Evolutionary conservation across 2,797 vertebrate genomes (phyloP), one percentile per base, ranked within the genome.

Genomic region (Agapornis canus): DNA sequence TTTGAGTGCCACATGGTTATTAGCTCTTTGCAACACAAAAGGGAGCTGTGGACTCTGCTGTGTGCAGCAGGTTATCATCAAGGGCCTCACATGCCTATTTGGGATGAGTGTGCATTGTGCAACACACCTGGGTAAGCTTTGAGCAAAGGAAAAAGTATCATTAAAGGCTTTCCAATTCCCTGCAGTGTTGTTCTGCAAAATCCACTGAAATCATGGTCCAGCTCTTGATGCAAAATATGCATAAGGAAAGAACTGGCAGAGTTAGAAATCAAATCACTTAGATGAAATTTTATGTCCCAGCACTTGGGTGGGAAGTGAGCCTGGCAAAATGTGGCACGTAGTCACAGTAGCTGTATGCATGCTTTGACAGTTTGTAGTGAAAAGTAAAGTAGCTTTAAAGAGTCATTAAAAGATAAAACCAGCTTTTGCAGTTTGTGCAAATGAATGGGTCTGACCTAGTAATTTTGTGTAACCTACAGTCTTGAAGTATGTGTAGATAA

Each of bases 11-110:
- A 1, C 1, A 1, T 42, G 26, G 6, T 60, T 47, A 43, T 60
- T 47, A 52, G 43, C 54, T 80, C 60, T 40, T 35, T 39, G 45
- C 48, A 43, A 2, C 60, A 27, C 32, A 40, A 12, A 48, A 66
- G 43, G 35, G 76, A 66, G n/a, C 56, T 75, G 35, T 6, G 31
- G 13, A 32, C 39, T 31, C 47, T 71, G 52, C 64, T 42, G 35
- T 27, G 57, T 71, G 39, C 49, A 49, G 47, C 31, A 59, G 27
- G n/a, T 15, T 86, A 40, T 40, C 6, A 10, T 35, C 66, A 72
- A 23, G n/a, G 51, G 5, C 16, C 19, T 75, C 59, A 6, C 0
- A 0, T 32, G 13, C 42, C 70, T 0, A 45, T 54, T 66, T 32
- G 13, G 31, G 81, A 7, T 5, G 0, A 2, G 0, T 6, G 10